A percentile compares a stretch with the other conserved stretches of the same genome.
phyloP scores from a whole-genome alignment of 23 tunicate genomes.

The Phallusia fumigata region DNA sequence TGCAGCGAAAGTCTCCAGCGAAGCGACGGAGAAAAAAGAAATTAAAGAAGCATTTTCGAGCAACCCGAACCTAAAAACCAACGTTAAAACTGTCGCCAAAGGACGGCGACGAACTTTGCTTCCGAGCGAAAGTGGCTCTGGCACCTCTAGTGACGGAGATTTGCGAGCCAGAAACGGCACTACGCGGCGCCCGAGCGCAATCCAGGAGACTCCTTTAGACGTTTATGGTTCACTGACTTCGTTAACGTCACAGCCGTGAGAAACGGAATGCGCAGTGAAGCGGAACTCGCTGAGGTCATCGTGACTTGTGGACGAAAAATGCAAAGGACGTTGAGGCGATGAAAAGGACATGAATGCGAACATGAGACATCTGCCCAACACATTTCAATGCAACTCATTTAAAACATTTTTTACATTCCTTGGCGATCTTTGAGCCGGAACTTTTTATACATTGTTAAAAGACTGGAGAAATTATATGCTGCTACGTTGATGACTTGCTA shows the following conservation, averaged over 20 bases:
- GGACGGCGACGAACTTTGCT: conserved; percentile 33
- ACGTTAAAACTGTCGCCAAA: conserved; percentile 17
- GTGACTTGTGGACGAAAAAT: too few species aligned
- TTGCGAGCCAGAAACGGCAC: neutral
- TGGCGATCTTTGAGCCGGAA: too few species aligned
- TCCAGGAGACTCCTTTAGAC: conserved; percentile 37
- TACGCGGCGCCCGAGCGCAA: conserved; percentile 16
- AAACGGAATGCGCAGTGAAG: neutral
- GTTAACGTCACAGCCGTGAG: conserved; percentile 1
- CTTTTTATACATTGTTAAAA: too few species aligned
- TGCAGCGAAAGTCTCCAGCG: neutral
- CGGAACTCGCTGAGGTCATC: neutral
- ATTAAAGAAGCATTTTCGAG: neutral
- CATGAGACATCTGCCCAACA: too few species aligned
- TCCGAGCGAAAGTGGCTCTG: neutral
- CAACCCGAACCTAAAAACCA: conserved; percentile 16
- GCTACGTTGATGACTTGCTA: too few species aligned
- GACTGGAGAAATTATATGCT: too few species aligned
- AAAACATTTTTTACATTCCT: too few species aligned
- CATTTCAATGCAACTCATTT: too few species aligned
- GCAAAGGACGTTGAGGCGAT: too few species aligned
- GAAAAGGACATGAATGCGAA: too few species aligned
- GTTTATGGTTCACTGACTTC: conserved; percentile 32
- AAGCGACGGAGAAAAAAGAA: neutral
- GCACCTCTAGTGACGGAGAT: conserved; percentile 18